These are phyloP conservation scores for Ovibos moschatus DNA, from an alignment of 2,113 vertebrate species.

Conservation along the genomic window DNA sequence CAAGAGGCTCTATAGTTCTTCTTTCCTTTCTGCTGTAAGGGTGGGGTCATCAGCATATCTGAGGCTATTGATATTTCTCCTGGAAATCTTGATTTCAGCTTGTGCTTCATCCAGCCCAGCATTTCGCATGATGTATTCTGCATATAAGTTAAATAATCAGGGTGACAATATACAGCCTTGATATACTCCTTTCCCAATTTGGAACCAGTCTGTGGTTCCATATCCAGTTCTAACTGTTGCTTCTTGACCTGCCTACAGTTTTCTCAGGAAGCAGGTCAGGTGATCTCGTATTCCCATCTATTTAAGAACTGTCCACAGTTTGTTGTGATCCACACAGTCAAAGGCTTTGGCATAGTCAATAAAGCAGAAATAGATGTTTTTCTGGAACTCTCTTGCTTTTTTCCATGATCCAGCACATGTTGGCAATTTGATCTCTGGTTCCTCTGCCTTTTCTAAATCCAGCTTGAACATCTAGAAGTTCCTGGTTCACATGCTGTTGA, in stretches of 20 bases:
- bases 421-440: neutral
- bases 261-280: neutral
- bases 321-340: neutral
- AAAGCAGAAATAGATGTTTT: neutral
- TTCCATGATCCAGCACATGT: rapidly evolving
- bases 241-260: neutral
- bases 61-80: neutral
- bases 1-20: neutral
- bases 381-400: neutral
- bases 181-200: neutral
- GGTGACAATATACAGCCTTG: neutral
- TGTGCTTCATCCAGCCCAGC: neutral
- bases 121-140: neutral
- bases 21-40: neutral
- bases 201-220: neutral
- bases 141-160: neutral
- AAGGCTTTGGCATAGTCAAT: neutral
- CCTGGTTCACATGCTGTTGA: neutral
- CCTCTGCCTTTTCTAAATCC: neutral
- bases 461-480: neutral
- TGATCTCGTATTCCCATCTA: neutral
- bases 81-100: neutral
- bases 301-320: neutral
- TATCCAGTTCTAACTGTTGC: neutral
- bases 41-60: neutral